Percentiles rank a stretch among this genome's conserved stretches.
These are phyloP conservation scores for Quadroppia sp. DNA, from an alignment of 2,888 invertebrate genomes.

Conservation along the genomic window DNA sequence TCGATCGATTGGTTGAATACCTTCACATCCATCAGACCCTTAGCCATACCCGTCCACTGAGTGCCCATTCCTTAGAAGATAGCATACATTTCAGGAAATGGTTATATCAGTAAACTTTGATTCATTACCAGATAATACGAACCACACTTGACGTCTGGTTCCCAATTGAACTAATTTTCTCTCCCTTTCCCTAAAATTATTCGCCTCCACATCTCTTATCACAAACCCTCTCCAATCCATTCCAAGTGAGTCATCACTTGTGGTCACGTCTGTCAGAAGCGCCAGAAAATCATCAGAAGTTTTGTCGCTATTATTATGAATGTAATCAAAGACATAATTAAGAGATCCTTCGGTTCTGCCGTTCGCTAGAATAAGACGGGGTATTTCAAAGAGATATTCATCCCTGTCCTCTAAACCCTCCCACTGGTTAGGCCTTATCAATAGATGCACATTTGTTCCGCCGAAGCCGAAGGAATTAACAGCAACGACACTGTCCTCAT, in stretches of 20 bases:
- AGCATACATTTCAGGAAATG: neutral
- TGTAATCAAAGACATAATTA: conserved; percentile 33
- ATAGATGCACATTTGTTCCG: conserved; percentile 53
- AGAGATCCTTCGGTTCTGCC: conserved; percentile 76
- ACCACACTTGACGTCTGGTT: conserved; percentile 77
- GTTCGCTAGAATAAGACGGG: conserved; percentile 69
- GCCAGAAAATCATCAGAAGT: conserved; percentile 55
- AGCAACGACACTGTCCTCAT: conserved; percentile 55
- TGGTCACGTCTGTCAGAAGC: conserved; percentile 69
- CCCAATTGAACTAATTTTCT: neutral
- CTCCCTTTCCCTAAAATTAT: neutral
- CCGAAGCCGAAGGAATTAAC: conserved; percentile 60
- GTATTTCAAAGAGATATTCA: conserved; percentile 49
- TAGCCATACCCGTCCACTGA: conserved; percentile 58
- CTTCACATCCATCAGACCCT: conserved; percentile 55
- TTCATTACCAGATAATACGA: conserved; percentile 77
- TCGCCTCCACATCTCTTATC: neutral
- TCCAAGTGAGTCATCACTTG: conserved; percentile 47
- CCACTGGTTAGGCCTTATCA: conserved; percentile 49
- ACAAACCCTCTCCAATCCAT: conserved; percentile 28
- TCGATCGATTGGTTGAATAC: conserved; percentile 55
- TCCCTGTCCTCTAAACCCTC: conserved; percentile 37
- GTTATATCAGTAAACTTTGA: neutral
- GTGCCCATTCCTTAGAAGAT: conserved; percentile 51
- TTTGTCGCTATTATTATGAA: neutral